Evolutionary conservation across 2,888 invertebrate species (phyloP).

Genomic region (Spilosoma lubricipeda): DNA sequence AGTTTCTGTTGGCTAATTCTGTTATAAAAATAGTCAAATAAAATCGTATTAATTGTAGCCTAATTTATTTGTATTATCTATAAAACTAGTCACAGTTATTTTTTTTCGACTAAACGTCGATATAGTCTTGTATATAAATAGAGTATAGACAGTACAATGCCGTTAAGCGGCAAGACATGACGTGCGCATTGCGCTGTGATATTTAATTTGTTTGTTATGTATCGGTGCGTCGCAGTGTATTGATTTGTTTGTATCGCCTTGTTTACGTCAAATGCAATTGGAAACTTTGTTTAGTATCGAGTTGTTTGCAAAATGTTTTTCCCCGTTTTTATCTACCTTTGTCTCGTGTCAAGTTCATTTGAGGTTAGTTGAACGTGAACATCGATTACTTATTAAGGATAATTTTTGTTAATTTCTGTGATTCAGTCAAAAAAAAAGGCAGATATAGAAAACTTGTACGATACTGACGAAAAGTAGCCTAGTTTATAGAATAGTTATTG

Average conservation of each 20-base stretch:
- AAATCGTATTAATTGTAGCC: background rate
- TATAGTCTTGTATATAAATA: background rate
- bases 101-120: background rate
- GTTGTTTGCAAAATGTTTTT: slow-evolving; percentile 22
- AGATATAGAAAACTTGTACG: too few species aligned
- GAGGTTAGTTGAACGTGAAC: slow-evolving; percentile 33
- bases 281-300: background rate
- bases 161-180: background rate
- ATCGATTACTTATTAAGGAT: background rate
- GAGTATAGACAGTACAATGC: background rate
- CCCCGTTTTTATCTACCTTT: slow-evolving; percentile 31
- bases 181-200: background rate
- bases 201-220: background rate
- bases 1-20: background rate
- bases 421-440: too few species aligned
- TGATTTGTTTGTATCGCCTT: slow-evolving; percentile 3
- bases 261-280: background rate
- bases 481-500: too few species aligned
- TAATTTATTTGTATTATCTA: background rate
- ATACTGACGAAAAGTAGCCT: too few species aligned
- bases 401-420: background rate
- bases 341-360: slow-evolving; percentile 30
- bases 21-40: background rate
- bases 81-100: background rate
- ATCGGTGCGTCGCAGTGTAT: background rate